Base-by-base conservation (phyloP, 2,113 vertebrate species). In the Cebidichthys violaceus region DNA sequence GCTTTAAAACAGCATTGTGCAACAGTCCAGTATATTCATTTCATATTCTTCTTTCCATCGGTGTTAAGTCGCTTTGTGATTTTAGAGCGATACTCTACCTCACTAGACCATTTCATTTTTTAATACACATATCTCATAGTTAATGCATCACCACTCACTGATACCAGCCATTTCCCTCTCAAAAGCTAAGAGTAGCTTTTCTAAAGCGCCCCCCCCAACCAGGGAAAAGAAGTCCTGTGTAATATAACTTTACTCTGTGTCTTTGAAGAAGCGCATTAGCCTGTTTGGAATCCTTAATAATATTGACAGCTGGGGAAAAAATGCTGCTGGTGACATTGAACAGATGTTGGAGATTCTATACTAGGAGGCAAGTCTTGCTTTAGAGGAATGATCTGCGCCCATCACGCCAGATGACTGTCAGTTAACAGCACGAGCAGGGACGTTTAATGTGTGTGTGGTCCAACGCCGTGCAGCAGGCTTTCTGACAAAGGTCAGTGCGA, bases 401-500 rank as follows among this genome's bases (percentile, higher is more conserved):
- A 74, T 81, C 67, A n/a, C 31, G 20, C 15, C 18, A 41, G 59
- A 84, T 81, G 69, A 75, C 65, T 70, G 82, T 79, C 74, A 55
- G 41, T 33, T 79, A 69, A 75, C 43, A 35, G 69, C 68, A 55
- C 29, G n/a, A 81, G 41, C 33, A 22, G 64, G 18, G 15, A 61
- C 1, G 4, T 79, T 74, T 39, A 65, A 78, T 47, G 62, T 70
- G 84, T 70, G 84, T 81, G 75, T 54, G 9, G 64, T 65, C 61
- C 83, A 43, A 81, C 81, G 62, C 31, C 4, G 66, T 27, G 69
- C 14, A 47, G 74, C 79, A 43, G 77, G 77, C 52, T 35, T 79
- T 64, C 47, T 79, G 82, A 81, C 84, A 85, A 79, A 83, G 90
- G 75, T 84, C 79, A 74, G 70, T 9, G 75, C 33, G 79, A 83